Conservation (phyloP, 2,888 invertebrate species). For the Carcina quercana region DNA sequence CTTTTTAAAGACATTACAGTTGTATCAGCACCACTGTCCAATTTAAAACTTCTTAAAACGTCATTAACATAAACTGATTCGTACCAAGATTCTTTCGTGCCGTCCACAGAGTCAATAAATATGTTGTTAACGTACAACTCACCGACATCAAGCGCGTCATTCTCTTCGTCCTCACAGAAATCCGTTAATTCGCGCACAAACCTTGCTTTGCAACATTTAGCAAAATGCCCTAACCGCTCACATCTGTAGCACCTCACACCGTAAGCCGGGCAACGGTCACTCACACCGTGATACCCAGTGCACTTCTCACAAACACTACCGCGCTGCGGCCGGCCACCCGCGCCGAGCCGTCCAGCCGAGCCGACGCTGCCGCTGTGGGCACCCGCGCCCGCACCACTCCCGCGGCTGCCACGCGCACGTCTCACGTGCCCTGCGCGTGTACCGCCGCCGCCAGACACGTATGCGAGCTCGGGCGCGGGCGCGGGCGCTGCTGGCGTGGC, state of each 20-base stretch:
- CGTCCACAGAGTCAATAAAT: slow-evolving; percentile 2
- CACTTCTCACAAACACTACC: slow-evolving; percentile 1
- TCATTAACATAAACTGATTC: neutral
- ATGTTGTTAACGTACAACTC: slow-evolving; percentile 6
- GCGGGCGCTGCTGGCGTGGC: no score
- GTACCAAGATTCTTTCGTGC: slow-evolving; percentile 1
- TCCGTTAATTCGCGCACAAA: neutral
- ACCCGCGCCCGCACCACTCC: no score
- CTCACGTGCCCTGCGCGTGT: no score
- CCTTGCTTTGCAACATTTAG: slow-evolving; percentile 2
- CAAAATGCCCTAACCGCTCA: slow-evolving; percentile 5
- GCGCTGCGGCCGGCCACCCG: no score
- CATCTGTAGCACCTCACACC: slow-evolving; percentile 1
- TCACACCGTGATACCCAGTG: neutral
- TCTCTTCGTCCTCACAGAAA: neutral
- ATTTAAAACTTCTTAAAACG: slow-evolving; percentile 4
- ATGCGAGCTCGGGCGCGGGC: no score
- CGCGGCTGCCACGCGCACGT: no score
- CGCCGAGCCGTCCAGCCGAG: no score
- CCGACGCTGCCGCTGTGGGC: neutral
- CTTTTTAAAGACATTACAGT: slow-evolving; percentile 3
- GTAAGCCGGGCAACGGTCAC: neutral
- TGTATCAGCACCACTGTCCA: slow-evolving; percentile 9
- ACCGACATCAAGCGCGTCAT: no score
- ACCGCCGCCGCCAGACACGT: no score